These are phyloP conservation scores for Liparis tanakae DNA, from an alignment of 2,797 vertebrate species.

Conservation along the genomic window DNA sequence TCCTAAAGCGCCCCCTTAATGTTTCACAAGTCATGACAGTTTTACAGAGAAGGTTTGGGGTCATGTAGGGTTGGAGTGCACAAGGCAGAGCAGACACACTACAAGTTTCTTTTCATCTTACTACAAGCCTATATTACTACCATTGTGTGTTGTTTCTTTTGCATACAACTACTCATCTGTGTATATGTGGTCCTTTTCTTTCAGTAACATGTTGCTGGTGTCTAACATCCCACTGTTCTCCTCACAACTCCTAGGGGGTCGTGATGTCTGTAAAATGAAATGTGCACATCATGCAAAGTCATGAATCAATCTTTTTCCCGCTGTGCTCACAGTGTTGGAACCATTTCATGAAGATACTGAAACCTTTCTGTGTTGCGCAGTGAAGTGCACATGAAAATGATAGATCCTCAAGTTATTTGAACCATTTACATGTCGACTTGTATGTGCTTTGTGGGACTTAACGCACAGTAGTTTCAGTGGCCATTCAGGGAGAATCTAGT, in stretches of 20 bases:
- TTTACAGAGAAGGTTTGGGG: conserved; percentile 41
- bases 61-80: conserved; percentile 47
- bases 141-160: conserved; percentile 36
- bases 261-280: conserved; percentile 35
- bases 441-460: conserved; percentile 57
- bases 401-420: conserved; percentile 2
- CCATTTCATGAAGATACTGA: conserved; percentile 49
- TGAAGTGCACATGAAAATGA: conserved; percentile 39
- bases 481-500: conserved; percentile 8
- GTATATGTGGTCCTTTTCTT: conserved; percentile 61
- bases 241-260: conserved; percentile 8
- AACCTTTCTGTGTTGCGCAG: conserved; percentile 45
- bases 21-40: conserved; percentile 51
- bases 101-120: conserved; percentile 35
- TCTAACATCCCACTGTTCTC: conserved; percentile 51
- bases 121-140: conserved; percentile 48
- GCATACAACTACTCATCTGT: conserved; percentile 56
- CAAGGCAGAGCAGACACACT: conserved; percentile 63
- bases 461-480: conserved; percentile 7
- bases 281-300: conserved; percentile 58
- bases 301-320: conserved; percentile 27
- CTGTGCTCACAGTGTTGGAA: conserved; percentile 70
- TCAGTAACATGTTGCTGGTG: conserved; percentile 66
- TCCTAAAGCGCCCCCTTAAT: conserved; percentile 58
- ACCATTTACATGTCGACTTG: conserved; percentile 36